Evolutionary conservation across 2,113 vertebrate genomes (phyloP).

Genomic region (Thunnus thynnus): DNA sequence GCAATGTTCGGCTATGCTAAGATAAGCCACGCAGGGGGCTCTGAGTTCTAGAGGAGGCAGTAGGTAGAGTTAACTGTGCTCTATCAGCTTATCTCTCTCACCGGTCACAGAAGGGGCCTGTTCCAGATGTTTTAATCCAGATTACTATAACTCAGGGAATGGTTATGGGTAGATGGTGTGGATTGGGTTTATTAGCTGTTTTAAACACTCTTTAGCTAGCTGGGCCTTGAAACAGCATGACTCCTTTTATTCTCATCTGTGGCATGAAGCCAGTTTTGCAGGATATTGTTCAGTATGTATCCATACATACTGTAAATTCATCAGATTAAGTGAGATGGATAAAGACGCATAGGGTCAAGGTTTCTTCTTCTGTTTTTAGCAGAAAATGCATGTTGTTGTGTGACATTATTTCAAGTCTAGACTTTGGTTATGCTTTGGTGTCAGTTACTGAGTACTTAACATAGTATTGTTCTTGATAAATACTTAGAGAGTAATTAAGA

Average conservation of each 20-base stretch:
- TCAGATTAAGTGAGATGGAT: not conserved
- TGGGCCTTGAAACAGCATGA: slow-evolving; percentile 30
- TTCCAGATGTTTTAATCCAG: slow-evolving; percentile 77
- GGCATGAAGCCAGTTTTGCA: not conserved
- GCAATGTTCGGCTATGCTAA: not conserved
- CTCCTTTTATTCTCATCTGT: slow-evolving; percentile 9
- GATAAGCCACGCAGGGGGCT: not conserved
- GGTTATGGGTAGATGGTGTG: slow-evolving; percentile 65
- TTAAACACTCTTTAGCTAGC: slow-evolving; percentile 60
- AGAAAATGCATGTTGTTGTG: not conserved
- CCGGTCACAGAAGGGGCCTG: slow-evolving; percentile 23
- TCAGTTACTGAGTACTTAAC: not conserved
- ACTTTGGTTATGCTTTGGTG: not conserved
- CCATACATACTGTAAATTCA: not conserved
- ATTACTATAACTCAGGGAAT: slow-evolving; percentile 63
- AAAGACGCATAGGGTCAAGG: not conserved
- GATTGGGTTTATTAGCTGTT: slow-evolving; percentile 73
- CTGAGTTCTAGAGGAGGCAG: slow-evolving; percentile 12
- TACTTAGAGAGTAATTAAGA: no score
- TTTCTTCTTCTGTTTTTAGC: not conserved
- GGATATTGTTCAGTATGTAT: slow-evolving; percentile 1
- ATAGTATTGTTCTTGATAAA: no score
- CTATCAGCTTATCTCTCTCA: slow-evolving; percentile 45
- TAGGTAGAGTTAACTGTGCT: slow-evolving; percentile 16
- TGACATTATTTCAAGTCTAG: no score